Evolutionary conservation across 2,888 invertebrate species (phyloP).

Genomic region (Harpagoxenus sublaevis): DNA sequence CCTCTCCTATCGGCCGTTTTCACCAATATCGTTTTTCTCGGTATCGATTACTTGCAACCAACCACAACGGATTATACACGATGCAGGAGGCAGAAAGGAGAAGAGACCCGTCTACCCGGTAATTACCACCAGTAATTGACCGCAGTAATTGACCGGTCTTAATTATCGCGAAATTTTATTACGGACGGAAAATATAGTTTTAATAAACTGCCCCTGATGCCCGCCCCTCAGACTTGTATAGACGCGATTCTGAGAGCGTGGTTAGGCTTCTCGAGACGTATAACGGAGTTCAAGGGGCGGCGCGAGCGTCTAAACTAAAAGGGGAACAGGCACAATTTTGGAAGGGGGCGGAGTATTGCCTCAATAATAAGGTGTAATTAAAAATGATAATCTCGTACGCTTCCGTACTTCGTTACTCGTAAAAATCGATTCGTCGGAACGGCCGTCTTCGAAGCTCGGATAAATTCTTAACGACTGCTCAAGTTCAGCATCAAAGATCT

Average conservation of each 20-base stretch:
- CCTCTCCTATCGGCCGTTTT: conserved; percentile 49
- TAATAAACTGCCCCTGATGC: conserved; percentile 74
- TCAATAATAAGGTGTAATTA: conserved; percentile 44
- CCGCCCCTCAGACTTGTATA: conserved; percentile 25
- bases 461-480: conserved; percentile 44
- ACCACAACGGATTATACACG: conserved; percentile 60
- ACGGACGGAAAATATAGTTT: conserved; percentile 74
- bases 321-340: conserved; percentile 30
- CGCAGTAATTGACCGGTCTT: conserved; percentile 78
- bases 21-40: conserved; percentile 59
- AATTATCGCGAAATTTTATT: conserved; percentile 82
- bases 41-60: conserved; percentile 71
- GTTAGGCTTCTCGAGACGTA: conserved; percentile 25
- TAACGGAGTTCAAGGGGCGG: conserved; percentile 29
- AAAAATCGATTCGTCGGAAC: conserved; percentile 37
- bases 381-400: conserved; percentile 47
- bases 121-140: conserved; percentile 80
- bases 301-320: background rate
- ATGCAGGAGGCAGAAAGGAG: conserved; percentile 1
- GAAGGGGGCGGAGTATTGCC: background rate
- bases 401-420: conserved; percentile 18
- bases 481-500: conserved; percentile 32
- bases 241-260: conserved; percentile 30
- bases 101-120: conserved; percentile 65
- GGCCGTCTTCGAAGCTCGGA: conserved; percentile 5